phyloP scores from a whole-genome alignment of 2,797 vertebrate species.

The Epinephelus malabaricus region DNA sequence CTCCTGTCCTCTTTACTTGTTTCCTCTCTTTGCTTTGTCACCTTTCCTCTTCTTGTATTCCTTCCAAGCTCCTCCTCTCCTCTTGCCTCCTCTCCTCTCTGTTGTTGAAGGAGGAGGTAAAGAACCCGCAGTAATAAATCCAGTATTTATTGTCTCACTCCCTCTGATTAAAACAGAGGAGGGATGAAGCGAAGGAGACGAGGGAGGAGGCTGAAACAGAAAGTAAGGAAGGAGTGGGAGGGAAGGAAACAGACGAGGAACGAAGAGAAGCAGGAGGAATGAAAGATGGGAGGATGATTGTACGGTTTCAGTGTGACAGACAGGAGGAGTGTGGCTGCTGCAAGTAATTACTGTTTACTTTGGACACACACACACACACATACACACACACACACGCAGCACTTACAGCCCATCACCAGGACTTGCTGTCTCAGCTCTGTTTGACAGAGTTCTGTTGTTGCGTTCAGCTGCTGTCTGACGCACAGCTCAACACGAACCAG shows the following conservation, averaged over 20 bases:
- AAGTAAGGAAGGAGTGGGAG: background rate
- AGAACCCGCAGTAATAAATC: constrained; percentile 17
- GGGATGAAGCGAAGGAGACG: constrained; percentile 1
- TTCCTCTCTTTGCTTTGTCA: background rate
- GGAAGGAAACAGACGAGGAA: background rate
- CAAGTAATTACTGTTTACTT: constrained; percentile 81
- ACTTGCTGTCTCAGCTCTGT: constrained; percentile 69
- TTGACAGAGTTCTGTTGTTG: constrained; percentile 35
- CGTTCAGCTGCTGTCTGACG: background rate
- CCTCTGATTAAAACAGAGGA: constrained; percentile 22
- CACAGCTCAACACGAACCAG: background rate
- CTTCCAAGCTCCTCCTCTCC: background rate
- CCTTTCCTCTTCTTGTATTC: too few species aligned
- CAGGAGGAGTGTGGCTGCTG: constrained; percentile 72
- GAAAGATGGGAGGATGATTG: constrained; percentile 71
- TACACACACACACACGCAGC: constrained; percentile 26
- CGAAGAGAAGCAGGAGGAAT: constrained; percentile 40
- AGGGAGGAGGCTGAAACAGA: background rate
- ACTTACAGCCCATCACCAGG: constrained; percentile 34
- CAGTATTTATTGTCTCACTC: constrained; percentile 6
- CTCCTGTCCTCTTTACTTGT: background rate
- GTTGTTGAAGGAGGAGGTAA: background rate
- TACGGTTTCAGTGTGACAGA: constrained; percentile 66
- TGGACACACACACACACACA: constrained; percentile 47
- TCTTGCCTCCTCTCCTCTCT: background rate